Base-by-base conservation (phyloP, 1,140 invertebrate genomes). In the Holcopasites calliopsidis region DNA sequence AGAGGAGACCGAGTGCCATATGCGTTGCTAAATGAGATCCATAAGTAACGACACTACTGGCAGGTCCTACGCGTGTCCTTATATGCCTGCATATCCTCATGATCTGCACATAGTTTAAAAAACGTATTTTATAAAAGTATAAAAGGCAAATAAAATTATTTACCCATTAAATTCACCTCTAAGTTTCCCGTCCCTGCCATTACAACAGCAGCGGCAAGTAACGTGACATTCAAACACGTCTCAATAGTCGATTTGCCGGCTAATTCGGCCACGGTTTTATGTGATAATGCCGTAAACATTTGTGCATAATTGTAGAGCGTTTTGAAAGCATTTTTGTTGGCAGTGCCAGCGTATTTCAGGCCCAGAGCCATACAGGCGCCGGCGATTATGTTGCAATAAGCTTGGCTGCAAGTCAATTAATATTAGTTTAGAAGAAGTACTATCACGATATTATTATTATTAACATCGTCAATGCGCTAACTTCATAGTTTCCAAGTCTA, bases 401-500 rank as follows among this genome's bases (percentile, higher is more conserved):
- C 97, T 93, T 99, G 98, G 85, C 96, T 96, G 88, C 50, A 93
- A 77, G 80, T 75, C 44, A 70, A 60, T 33, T 50, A 49, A 16
- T 77, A 61, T 70, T 60, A 75, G 7, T 70, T 55, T 40, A 52
- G 47, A 65, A 75, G 16, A 64, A 23, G 47, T 44, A 33, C 21
- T 40, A 42, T 16, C 75, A 33, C 28, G 7, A 38, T 18, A 16
- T n/a, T 11, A n/a, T 61, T 57, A 18, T 5, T 18, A 70, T 18
- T 23, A 10, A 61, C 35, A 28, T 52, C 35, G 58, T 70, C 18
- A 0, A 1, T 64, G 55, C 60, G 87, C 92, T 94, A 90, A 97
- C 96, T 97, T 98, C 94, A 98, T 98, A 38, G 97, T 98, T 93
- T 99, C 98, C 89, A 97, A 96, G 91, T 99, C 98, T 16, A 98